Evolutionary conservation across 2,888 invertebrate genomes (phyloP), one percentile per base, ranked within the genome.

Genomic region (Lacanobia oleracea): DNA sequence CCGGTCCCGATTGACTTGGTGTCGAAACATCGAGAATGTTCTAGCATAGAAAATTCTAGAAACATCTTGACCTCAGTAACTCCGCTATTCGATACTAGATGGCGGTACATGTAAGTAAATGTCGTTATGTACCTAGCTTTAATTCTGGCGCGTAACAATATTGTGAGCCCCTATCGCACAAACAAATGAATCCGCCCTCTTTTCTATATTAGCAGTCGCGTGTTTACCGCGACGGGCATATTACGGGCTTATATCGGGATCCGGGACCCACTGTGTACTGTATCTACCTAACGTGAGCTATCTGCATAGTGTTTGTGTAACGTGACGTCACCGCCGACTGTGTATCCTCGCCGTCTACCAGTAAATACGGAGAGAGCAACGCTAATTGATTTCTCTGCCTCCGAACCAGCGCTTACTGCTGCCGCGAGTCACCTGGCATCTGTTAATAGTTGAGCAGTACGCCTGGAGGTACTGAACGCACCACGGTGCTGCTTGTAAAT

Each of bases 121-220:
- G n/a, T n/a, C n/a, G n/a, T n/a, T n/a, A n/a, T n/a, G n/a, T n/a
- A n/a, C n/a, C n/a, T n/a, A n/a, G n/a, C n/a, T n/a, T n/a, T n/a
- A n/a, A n/a, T n/a, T n/a, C n/a, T n/a, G n/a, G n/a, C n/a, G n/a
- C n/a, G n/a, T n/a, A n/a, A n/a, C n/a, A n/a, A n/a, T n/a, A 51
- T 27, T 27, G 68, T 37, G 2, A 48, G 9, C 33, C 12, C 16
- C 16, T 51, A 18, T 33, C 40, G 40, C 53, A 53, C 62, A 60
- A 63, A 75, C 48, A 67, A 67, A 75, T 73, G 73, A 53, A 59
- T 40, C 75, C 60, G 21, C 18, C 37, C 77, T 69, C 60, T 64
- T 60, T 16, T 56, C 70, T 60, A 51, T 64, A 45, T 37, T 54
- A 50, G 60, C 23, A 73, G n/a, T 23, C 8, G 53, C 53, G 23